Evolutionary conservation across 1,140 invertebrate genomes (phyloP), one percentile per base, ranked within the genome.

Genomic region (Vanessa tameamea): DNA sequence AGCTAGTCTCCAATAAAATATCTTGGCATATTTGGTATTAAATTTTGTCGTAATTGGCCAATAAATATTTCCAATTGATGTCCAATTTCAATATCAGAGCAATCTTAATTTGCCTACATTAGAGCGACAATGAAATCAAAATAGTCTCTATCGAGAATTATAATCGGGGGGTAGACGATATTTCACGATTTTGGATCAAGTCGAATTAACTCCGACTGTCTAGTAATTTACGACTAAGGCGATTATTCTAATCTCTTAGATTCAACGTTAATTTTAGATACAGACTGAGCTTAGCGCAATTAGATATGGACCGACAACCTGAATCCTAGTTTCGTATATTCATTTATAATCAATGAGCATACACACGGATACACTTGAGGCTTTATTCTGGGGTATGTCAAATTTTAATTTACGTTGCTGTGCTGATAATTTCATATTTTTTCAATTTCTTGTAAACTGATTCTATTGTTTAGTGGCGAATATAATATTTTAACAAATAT

Each of bases 151-250:
- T 59, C 31, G 48, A 57, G 43, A 63, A n/a, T 51, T 70, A 70
- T 55, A 53, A 65, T 53, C 11, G 53, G n/a, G 53, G 51, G n/a
- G n/a, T n/a, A 53, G 51, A 47, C 63, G 63, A 64, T 78, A 72
- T 72, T 78, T 75, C 59, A 75, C 65, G 69, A 75, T 78, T 78
- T 69, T 23, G 69, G 73, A 72, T 75, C 67, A 70, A 69, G 26
- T 69, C 55, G 47, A 69, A 69, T 55, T 75, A 71, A 71, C 47
- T 64, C n/a, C 20, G 57, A 50, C 47, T 50, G 61, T 51, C 69
- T 71, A 71, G 59, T 69, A 69, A 69, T 69, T 69, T 69, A 69
- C 66, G 53, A 53, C 65, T 67, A 26, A 69, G 53, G 16, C 37
- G 53, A 57, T 69, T 59, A 69, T 43, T 53, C 23, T 55, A 67